phyloP scores from a whole-genome alignment of 2,888 invertebrate species.

The Argyra leucocephala region DNA sequence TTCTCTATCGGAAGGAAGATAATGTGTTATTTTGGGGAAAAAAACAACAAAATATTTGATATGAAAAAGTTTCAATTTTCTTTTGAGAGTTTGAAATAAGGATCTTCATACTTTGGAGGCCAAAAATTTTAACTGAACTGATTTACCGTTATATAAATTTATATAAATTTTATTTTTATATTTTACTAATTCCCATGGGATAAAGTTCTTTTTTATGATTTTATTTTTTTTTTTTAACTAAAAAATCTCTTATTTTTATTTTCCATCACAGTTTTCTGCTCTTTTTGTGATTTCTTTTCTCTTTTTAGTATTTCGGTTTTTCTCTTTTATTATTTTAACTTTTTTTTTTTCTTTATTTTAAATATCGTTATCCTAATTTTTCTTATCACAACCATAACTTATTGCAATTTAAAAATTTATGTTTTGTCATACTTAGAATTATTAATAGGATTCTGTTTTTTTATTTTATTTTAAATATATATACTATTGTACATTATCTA shows the following conservation, averaged over 20 bases:
- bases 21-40: no score
- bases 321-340: background rate
- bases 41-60: no score
- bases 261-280: no score
- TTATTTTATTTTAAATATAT: background rate
- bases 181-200: constrained; percentile 4
- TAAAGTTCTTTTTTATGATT: background rate
- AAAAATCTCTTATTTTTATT: no score
- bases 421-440: constrained; percentile 6
- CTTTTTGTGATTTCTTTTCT: no score
- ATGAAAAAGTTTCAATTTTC: no score
- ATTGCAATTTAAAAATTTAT: constrained; percentile 6
- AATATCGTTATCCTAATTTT: constrained; percentile 6
- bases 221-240: background rate
- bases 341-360: background rate
- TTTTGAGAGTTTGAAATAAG: no score
- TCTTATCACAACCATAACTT: constrained; percentile 4
- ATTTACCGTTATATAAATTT: no score
- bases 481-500: background rate
- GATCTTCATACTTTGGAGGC: no score
- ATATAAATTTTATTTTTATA: background rate
- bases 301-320: background rate
- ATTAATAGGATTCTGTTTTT: background rate
- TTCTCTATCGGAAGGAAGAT: no score
- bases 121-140: no score